phyloP scores from a whole-genome alignment of 2,888 invertebrate genomes.

The Nomada goodeniana region DNA sequence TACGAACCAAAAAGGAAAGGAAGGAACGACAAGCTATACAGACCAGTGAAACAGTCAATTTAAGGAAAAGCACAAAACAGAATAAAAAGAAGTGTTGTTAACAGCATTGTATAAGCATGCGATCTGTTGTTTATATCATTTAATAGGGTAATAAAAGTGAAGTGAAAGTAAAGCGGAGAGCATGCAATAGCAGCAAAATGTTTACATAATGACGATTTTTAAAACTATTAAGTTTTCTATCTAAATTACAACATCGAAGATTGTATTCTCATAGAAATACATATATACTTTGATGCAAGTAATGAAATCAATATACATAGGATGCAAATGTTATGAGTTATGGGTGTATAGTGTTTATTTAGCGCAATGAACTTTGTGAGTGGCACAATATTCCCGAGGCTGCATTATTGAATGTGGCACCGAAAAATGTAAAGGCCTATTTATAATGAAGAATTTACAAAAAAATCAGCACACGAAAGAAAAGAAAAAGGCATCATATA shows the following conservation, averaged over 20 bases:
- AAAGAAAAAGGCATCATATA: constrained; percentile 53
- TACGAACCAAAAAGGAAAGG: constrained; percentile 93
- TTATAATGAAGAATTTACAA: constrained; percentile 63
- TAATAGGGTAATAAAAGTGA: constrained; percentile 72
- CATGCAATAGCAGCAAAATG: constrained; percentile 67
- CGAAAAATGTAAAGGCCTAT: constrained; percentile 68
- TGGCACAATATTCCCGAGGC: constrained; percentile 46
- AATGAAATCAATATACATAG: constrained; percentile 66
- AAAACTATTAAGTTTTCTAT: constrained; percentile 73
- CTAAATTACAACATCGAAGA: constrained; percentile 69
- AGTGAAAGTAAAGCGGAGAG: constrained; percentile 47
- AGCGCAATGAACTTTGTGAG: constrained; percentile 59
- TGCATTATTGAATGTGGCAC: constrained; percentile 55
- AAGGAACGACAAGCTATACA: constrained; percentile 90
- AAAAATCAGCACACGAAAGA: constrained; percentile 54
- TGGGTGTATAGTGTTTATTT: constrained; percentile 68
- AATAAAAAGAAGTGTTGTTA: constrained; percentile 84
- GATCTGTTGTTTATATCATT: constrained; percentile 71
- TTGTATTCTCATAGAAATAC: constrained; percentile 68
- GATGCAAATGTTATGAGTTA: constrained; percentile 58
- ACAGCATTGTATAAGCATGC: constrained; percentile 71
- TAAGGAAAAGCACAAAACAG: constrained; percentile 88
- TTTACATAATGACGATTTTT: constrained; percentile 72
- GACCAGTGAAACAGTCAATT: constrained; percentile 89
- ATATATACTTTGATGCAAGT: constrained; percentile 65